phyloP scores from a whole-genome alignment of 2,797 vertebrate genomes.

The Pelochelys cantorii region DNA sequence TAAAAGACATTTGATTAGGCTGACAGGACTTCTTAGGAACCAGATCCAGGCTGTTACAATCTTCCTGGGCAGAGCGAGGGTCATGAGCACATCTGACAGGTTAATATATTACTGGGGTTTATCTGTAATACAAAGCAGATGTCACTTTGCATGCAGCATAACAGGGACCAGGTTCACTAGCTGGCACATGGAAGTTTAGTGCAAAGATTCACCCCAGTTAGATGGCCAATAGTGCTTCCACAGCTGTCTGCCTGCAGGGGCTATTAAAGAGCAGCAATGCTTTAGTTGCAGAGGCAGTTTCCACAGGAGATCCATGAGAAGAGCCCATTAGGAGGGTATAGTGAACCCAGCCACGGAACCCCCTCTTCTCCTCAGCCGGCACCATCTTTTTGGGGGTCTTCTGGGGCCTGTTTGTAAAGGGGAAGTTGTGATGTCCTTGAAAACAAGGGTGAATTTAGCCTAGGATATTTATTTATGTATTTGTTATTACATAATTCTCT shows the following conservation, averaged over 20 bases:
- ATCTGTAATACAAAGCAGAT: background rate
- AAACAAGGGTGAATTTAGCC: background rate
- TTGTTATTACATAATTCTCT: background rate
- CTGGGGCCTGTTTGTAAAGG: background rate
- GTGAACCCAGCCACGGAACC: background rate
- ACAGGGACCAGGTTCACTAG: background rate
- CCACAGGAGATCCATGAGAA: background rate
- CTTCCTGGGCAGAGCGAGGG: background rate
- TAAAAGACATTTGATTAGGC: background rate
- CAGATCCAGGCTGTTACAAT: background rate
- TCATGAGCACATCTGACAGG: background rate
- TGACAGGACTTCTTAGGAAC: background rate
- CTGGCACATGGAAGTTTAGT: background rate
- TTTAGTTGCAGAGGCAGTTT: accelerated
- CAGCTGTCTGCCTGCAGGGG: background rate
- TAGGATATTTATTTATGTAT: background rate
- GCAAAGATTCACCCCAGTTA: background rate
- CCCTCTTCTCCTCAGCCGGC: accelerated
- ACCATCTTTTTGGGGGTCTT: background rate
- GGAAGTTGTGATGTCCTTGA: background rate
- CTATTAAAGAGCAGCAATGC: background rate
- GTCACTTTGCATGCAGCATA: background rate
- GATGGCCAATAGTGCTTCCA: background rate
- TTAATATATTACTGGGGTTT: accelerated
- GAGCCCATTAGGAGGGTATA: background rate